These are phyloP conservation scores for Caenorhabditis wallacei DNA, from an alignment of 2,888 invertebrate species.

Conservation along the genomic window DNA sequence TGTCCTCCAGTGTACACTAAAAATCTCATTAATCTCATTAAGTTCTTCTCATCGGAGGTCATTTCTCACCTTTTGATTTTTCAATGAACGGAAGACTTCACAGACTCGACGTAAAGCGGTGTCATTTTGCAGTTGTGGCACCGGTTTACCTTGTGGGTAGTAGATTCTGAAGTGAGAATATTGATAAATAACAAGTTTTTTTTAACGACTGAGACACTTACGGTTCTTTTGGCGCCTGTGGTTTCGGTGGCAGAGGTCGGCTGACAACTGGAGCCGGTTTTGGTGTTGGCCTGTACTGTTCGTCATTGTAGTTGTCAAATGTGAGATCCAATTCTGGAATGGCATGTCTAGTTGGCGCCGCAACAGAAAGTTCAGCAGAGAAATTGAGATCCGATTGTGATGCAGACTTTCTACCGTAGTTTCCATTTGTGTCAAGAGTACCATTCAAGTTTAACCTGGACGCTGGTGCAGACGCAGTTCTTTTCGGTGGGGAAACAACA, in stretches of 20 bases:
- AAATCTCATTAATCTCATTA: conserved; percentile 47
- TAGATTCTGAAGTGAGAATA: conserved; percentile 71
- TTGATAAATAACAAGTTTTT: conserved; percentile 26
- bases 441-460: conserved; percentile 59
- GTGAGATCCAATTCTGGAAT: conserved; percentile 50
- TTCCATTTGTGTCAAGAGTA: conserved; percentile 58
- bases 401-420: conserved; percentile 58
- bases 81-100: conserved; percentile 76
- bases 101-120: conserved; percentile 74
- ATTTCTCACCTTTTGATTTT: conserved; percentile 70
- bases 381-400: conserved; percentile 57
- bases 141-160: conserved; percentile 81
- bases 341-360: conserved; percentile 28
- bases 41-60: conserved; percentile 1
- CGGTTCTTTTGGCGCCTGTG: conserved; percentile 66
- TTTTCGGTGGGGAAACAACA: conserved; percentile 56
- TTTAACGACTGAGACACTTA: conserved; percentile 23
- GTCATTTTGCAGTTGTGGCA: conserved; percentile 77
- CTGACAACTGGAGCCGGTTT: conserved; percentile 55
- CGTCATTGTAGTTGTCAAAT: conserved; percentile 61
- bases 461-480: conserved; percentile 57
- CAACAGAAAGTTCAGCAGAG: conserved; percentile 55
- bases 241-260: conserved; percentile 50
- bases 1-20: conserved; percentile 73
- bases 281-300: conserved; percentile 62